Base-by-base conservation (phyloP, 2,113 vertebrate species). In the Muscicapa adusta region DNA sequence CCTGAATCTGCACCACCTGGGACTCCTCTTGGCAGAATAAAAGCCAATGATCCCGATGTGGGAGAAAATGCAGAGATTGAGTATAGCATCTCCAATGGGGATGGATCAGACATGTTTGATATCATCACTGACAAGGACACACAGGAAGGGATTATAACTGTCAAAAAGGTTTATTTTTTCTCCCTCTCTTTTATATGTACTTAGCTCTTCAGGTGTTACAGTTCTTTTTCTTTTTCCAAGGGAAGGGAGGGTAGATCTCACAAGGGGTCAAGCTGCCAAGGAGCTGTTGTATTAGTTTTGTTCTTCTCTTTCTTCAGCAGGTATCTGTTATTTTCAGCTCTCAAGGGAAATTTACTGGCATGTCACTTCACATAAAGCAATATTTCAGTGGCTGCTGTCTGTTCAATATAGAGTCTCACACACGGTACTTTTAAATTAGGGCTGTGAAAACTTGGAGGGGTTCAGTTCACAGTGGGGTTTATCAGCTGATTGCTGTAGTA, bases 141-240 rank as follows among this genome's bases (percentile, higher is more conserved):
- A 40, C 99, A 99, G 91, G 99, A 99, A 97, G 99, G 99, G 78
- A 98, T 99, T 90, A 98, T 99, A 97, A 98, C 98, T 80, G 98
- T 99, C 93, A 99, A 99, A 98, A 98, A 99, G 98, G 99, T 99
- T 95, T 96, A 86, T 90, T 83, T 87, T 88, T 48, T 68, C 58
- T 94, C 76, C 78, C 61, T 97, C 85, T 92, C 68, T 97, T 95
- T 94, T 91, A 93, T 94, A 91, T 84, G 60, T 77, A 76, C 80
- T 96, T 96, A 88, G 51, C 40, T 96, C 34, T 89, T 57, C 63
- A 85, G 61, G 36, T 94, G 67, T 92, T 80, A 89, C 3, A 0
- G 67, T 61, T 93, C 87, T 91, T 93, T 95, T 89, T 95, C 76
- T 68, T 87, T 72, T 91, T 88, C 48, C 40, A 85, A 34, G 34